Percentiles rank a stretch among this genome's conserved stretches.
Conservation (phyloP, 2,113 vertebrate species). For the Myotis lucifugus region DNA sequence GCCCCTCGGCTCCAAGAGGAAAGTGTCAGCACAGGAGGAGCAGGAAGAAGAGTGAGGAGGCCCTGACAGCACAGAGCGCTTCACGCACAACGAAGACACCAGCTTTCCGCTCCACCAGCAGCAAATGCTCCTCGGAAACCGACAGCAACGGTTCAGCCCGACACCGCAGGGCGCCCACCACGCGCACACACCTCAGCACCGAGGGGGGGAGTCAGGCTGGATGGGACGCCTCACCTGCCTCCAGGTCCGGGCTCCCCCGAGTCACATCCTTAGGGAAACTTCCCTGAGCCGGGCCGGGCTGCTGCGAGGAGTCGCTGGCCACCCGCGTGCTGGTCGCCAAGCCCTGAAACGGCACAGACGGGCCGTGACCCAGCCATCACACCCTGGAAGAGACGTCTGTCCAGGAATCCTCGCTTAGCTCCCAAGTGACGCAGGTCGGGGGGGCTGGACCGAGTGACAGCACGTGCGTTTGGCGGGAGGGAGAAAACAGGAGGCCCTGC, state of each 20-base stretch:
- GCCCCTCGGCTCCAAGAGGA: background rate
- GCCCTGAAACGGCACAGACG: background rate
- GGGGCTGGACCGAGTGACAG: background rate
- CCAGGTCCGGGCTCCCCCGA: background rate
- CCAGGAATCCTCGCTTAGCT: background rate
- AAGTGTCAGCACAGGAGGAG: background rate
- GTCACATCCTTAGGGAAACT: background rate
- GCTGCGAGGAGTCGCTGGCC: background rate
- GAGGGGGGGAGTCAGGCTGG: background rate
- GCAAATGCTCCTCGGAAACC: background rate
- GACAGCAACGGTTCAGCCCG: background rate
- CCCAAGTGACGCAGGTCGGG: background rate
- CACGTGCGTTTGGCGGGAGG: accelerated
- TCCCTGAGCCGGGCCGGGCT: background rate
- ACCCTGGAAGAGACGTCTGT: background rate
- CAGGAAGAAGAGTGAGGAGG: background rate
- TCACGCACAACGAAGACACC: background rate
- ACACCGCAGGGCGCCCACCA: background rate
- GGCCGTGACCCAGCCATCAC: background rate
- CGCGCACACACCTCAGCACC: background rate
- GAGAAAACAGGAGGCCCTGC: background rate
- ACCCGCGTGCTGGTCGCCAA: background rate
- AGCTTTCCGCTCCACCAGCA: background rate
- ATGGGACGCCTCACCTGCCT: conserved; percentile 45
- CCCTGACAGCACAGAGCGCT: background rate